Percentiles rank a stretch among this genome's conserved stretches.
Conservation (phyloP, 2,888 invertebrate genomes). For the Agrochola lota region DNA sequence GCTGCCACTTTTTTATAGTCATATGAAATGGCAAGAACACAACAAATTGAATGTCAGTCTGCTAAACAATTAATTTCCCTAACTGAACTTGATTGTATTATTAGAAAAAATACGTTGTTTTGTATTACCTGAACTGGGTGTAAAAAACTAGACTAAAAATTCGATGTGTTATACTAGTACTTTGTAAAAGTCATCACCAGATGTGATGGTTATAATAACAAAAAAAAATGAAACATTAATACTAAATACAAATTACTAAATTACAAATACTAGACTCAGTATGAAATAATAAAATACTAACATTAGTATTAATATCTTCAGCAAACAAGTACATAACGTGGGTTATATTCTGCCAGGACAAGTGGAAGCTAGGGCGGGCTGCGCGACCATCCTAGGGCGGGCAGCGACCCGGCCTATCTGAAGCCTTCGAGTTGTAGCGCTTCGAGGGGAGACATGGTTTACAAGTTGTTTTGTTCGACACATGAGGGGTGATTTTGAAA, state of each 20-base stretch:
- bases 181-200: background rate
- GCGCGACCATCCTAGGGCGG: constrained; percentile 71
- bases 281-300: constrained; percentile 10
- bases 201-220: background rate
- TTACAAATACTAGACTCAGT: background rate
- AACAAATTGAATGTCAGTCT: background rate
- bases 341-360: constrained; percentile 35
- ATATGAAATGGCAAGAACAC: background rate
- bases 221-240: background rate
- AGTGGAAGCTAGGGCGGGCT: constrained; percentile 68
- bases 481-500: constrained; percentile 20
- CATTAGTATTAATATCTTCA: constrained; percentile 5
- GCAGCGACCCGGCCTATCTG: constrained; percentile 48
- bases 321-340: constrained; percentile 14
- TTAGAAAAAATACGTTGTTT: background rate
- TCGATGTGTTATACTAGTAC: background rate
- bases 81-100: background rate
- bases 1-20: background rate
- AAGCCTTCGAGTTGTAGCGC: constrained; percentile 10
- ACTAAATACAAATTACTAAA: no score
- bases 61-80: background rate
- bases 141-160: background rate
- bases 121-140: background rate
- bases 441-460: constrained; percentile 29
- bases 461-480: constrained; percentile 26